Percentiles rank a stretch among this genome's conserved stretches.
These are phyloP conservation scores for Dryoscopus gambensis DNA, from an alignment of 2,113 vertebrate species.

Conservation along the genomic window DNA sequence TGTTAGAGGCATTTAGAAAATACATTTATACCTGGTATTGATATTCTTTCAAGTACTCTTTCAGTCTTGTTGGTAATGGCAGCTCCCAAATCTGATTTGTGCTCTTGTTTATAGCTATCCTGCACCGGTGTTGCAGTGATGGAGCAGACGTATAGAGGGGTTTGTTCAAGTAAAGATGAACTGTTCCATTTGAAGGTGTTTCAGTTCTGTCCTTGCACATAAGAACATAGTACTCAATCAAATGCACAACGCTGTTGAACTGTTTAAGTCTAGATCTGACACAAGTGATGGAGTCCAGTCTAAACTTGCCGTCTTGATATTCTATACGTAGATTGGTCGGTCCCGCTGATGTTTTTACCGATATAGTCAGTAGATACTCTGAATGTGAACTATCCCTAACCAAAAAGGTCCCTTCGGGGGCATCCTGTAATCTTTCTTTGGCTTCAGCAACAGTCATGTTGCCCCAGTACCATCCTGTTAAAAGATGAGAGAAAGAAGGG, in stretches of 20 bases:
- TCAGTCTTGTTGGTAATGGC: slow-evolving; percentile 88
- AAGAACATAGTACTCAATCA: slow-evolving; percentile 93
- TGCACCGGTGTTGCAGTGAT: slow-evolving; percentile 87
- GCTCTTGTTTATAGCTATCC: slow-evolving; percentile 87
- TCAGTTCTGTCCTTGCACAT: slow-evolving; percentile 82
- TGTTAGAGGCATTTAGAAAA: slow-evolving; percentile 54
- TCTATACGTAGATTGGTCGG: slow-evolving; percentile 95
- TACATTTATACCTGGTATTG: slow-evolving; percentile 84
- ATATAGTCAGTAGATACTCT: slow-evolving; percentile 94
- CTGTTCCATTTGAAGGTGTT: slow-evolving; percentile 81
- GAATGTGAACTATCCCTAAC: slow-evolving; percentile 92
- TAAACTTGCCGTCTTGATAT: slow-evolving; percentile 91
- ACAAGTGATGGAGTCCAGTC: slow-evolving; percentile 93
- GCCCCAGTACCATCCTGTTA: slow-evolving; percentile 96
- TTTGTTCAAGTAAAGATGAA: slow-evolving; percentile 92
- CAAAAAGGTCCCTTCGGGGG: slow-evolving; percentile 90
- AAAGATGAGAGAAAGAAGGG: slow-evolving; percentile 30
- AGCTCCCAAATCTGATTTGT: slow-evolving; percentile 83
- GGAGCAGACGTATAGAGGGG: slow-evolving; percentile 84
- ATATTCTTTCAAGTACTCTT: slow-evolving; percentile 93
- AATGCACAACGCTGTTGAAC: slow-evolving; percentile 92
- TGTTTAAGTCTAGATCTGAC: slow-evolving; percentile 90
- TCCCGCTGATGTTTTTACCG: slow-evolving; percentile 91
- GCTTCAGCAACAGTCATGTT: slow-evolving; percentile 91
- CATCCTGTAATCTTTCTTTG: slow-evolving; percentile 89